Evolutionary conservation across 1,140 invertebrate genomes (phyloP).

Genomic region (Solenopsis fugax): DNA sequence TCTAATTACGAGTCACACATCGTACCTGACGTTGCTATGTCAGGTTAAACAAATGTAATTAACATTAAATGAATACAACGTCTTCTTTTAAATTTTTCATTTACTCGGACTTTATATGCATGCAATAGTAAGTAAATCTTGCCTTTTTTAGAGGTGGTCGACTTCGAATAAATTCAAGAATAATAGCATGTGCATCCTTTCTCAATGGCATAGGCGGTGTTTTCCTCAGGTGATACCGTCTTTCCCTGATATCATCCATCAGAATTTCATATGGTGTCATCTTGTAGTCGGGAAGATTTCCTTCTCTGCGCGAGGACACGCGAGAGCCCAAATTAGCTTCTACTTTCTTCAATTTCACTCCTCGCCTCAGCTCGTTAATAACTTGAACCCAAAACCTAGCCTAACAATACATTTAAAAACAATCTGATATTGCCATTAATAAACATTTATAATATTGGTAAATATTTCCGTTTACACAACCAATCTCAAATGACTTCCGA

Average conservation of each 20-base stretch:
- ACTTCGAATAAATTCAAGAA: slow-evolving; percentile 98
- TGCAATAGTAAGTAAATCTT: slow-evolving; percentile 51
- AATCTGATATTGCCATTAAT: background rate
- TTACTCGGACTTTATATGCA: background rate
- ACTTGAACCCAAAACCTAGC: slow-evolving; percentile 99
- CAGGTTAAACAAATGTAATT: background rate
- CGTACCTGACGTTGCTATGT: background rate
- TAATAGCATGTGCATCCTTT: slow-evolving; percentile 97
- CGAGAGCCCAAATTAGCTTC: slow-evolving; percentile 87
- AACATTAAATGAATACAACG: background rate
- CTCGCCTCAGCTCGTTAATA: slow-evolving; percentile 93
- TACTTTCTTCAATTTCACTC: slow-evolving; percentile 97
- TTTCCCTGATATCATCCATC: slow-evolving; percentile 97
- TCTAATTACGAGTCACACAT: background rate
- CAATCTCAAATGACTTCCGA: too few species aligned
- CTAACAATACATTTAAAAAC: slow-evolving; percentile 85
- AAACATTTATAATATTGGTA: background rate
- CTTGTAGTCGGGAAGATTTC: slow-evolving; percentile 93
- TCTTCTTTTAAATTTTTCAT: background rate
- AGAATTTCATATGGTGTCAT: slow-evolving; percentile 99
- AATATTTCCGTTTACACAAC: too few species aligned
- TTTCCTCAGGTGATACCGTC: slow-evolving; percentile 94
- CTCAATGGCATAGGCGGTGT: slow-evolving; percentile 90
- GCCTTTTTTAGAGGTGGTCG: slow-evolving; percentile 97
- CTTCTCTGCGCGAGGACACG: slow-evolving; percentile 61